Evolutionary conservation across 2,113 vertebrate genomes (phyloP).

Genomic region (Catharus minimus): DNA sequence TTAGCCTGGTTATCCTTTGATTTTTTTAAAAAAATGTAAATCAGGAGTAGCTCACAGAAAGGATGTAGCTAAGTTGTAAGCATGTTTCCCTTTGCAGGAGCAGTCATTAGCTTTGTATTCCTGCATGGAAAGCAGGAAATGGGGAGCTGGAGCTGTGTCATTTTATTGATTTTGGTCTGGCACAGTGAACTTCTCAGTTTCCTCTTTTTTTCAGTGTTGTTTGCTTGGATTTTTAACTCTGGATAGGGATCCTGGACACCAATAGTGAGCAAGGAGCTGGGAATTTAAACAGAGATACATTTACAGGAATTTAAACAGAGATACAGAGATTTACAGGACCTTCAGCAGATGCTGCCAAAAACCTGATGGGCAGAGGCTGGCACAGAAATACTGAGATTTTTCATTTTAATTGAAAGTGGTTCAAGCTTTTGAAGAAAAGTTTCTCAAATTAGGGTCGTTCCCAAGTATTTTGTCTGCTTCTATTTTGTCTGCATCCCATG

Average conservation of each 20-base stretch:
- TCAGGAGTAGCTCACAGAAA: background rate
- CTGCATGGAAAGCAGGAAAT: conserved; percentile 24
- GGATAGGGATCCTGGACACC: background rate
- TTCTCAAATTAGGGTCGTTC: background rate
- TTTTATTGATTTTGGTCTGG: conserved; percentile 49
- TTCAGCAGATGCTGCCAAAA: background rate
- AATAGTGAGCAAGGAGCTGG: background rate
- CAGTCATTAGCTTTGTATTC: conserved; percentile 11
- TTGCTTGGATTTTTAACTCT: conserved; percentile 29
- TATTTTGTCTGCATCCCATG: background rate
- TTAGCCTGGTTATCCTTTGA: background rate
- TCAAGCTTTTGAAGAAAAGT: background rate
- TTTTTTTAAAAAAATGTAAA: background rate
- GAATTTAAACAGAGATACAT: background rate
- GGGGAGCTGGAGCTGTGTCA: background rate
- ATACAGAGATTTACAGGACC: background rate
- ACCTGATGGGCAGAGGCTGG: background rate
- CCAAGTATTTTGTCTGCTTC: background rate
- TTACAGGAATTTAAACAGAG: background rate
- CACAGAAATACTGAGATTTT: background rate
- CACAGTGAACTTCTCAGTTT: conserved; percentile 18
- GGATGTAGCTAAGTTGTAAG: background rate
- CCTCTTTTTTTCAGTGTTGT: background rate
- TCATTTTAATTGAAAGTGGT: background rate
- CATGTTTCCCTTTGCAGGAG: conserved; percentile 16